Conservation (phyloP, 2,113 vertebrate genomes). For the Excalfactoria chinensis region DNA sequence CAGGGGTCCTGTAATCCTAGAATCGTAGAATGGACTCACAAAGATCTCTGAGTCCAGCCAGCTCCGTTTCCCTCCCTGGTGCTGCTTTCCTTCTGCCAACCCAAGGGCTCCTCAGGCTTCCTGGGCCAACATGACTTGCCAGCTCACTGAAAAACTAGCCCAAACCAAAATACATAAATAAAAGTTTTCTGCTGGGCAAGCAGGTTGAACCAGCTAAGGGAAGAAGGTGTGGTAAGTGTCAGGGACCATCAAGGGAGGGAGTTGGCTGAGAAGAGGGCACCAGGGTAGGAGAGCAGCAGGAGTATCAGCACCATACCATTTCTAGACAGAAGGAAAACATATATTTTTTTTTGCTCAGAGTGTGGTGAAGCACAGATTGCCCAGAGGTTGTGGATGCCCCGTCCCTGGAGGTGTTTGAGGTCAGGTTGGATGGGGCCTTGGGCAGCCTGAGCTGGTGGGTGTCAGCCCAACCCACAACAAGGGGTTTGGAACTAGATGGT, state of each 20-base stretch:
- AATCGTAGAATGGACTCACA: not conserved
- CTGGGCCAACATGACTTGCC: not conserved
- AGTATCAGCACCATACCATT: fast-evolving
- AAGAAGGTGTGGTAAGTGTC: not conserved
- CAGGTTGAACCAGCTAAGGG: conserved; percentile 4
- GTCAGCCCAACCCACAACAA: no score
- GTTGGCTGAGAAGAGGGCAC: not conserved
- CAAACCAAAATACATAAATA: not conserved
- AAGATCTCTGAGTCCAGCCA: not conserved
- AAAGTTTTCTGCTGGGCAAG: conserved; percentile 5
- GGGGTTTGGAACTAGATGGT: no score
- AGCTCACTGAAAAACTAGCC: not conserved
- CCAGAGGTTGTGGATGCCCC: no score
- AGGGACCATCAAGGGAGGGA: not conserved
- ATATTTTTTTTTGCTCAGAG: no score
- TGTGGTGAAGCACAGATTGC: no score
- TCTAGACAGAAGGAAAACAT: no score
- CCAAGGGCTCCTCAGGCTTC: not conserved
- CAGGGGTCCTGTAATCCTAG: not conserved
- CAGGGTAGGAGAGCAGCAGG: not conserved
- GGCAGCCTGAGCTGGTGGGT: no score
- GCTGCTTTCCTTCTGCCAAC: not conserved
- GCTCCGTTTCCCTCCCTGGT: not conserved
- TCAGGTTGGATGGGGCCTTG: no score
- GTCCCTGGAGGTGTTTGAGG: no score